These are phyloP conservation scores for Calephelis virginiensis DNA, from an alignment of 1,140 invertebrate genomes.

Conservation along the genomic window DNA sequence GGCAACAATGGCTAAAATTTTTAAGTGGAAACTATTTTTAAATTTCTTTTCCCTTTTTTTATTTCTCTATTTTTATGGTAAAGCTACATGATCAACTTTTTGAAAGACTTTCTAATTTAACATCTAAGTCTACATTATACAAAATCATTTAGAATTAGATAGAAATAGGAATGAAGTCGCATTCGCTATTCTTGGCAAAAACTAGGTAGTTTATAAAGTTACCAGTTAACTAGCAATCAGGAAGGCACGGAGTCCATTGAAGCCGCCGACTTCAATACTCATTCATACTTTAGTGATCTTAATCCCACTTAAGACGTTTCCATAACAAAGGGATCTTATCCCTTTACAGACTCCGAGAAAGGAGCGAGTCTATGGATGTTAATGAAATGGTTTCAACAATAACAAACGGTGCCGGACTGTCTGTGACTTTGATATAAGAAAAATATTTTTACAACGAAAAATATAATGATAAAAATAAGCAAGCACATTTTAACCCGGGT, in stretches of 20 bases:
- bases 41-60: too few relatives aligned
- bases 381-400: slow-evolving; percentile 10
- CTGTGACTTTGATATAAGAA: slow-evolving; percentile 6
- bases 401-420: slow-evolving; percentile 2
- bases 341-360: slow-evolving; percentile 12
- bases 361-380: slow-evolving; percentile 10
- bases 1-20: too few relatives aligned
- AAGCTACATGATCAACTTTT: too few relatives aligned
- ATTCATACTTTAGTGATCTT: neutral
- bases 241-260: neutral
- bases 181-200: too few relatives aligned
- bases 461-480: neutral
- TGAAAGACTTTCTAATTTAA: too few relatives aligned
- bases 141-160: neutral
- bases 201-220: too few relatives aligned
- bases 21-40: too few relatives aligned
- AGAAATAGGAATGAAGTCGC: neutral
- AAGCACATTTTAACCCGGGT: too few relatives aligned
- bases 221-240: too few relatives aligned
- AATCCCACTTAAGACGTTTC: neutral
- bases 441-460: slow-evolving; percentile 1
- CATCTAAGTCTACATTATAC: neutral
- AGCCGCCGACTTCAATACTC: neutral
- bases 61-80: too few relatives aligned
- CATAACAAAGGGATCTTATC: slow-evolving; percentile 6